Percentiles rank a stretch among this genome's conserved stretches.
These are phyloP conservation scores for Anastrepha ludens DNA, from an alignment of 1,140 invertebrate genomes.

Conservation along the genomic window DNA sequence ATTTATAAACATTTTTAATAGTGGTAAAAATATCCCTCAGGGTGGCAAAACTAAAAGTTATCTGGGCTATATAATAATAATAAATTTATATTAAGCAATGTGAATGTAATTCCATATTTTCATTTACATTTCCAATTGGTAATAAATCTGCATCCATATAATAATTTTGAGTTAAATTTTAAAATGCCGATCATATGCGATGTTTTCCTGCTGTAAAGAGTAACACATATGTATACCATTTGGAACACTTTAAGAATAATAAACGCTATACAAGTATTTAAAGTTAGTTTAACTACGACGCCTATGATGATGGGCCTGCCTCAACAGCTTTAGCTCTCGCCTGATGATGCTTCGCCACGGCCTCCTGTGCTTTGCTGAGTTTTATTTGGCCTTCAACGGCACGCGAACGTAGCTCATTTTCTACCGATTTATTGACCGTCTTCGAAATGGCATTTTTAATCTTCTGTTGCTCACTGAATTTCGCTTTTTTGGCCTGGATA, in stretches of 20 bases:
- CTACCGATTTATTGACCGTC: slow-evolving; percentile 78
- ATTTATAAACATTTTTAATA: too few relatives aligned
- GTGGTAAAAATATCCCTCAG: too few relatives aligned
- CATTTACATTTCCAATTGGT: too few relatives aligned
- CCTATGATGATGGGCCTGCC: slow-evolving; percentile 23
- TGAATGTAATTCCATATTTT: too few relatives aligned
- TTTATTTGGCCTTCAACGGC: slow-evolving; percentile 76
- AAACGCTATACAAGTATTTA: neutral
- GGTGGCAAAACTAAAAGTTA: too few relatives aligned
- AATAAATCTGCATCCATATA: too few relatives aligned
- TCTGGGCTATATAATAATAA: too few relatives aligned
- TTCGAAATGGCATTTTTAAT: slow-evolving; percentile 80
- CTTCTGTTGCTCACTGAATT: slow-evolving; percentile 77
- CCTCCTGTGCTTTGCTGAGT: slow-evolving; percentile 76
- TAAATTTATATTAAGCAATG: too few relatives aligned
- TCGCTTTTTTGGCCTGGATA: slow-evolving; percentile 79
- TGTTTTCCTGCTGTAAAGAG: too few relatives aligned
- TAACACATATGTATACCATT: neutral
- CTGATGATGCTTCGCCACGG: slow-evolving; percentile 73
- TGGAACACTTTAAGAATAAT: neutral
- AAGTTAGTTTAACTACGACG: neutral
- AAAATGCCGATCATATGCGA: too few relatives aligned
- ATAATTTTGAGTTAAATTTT: too few relatives aligned
- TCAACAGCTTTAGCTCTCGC: slow-evolving; percentile 57
- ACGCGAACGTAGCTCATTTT: slow-evolving; percentile 78